Conservation (phyloP, 1,140 invertebrate species). For the Antheraea pernyi region DNA sequence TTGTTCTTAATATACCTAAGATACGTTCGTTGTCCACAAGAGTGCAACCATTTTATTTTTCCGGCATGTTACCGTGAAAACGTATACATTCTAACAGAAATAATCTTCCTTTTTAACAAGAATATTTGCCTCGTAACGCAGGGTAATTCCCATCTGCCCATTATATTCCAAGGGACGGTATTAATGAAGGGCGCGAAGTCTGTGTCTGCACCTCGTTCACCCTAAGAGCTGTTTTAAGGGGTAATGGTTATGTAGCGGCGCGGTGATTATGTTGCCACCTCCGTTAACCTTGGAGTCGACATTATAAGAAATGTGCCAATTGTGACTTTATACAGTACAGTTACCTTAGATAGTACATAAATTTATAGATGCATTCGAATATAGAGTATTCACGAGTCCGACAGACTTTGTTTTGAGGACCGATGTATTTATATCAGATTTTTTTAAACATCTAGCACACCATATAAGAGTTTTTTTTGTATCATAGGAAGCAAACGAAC, state of each 20-base stretch:
- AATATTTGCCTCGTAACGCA: not conserved
- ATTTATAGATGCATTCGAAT: no score
- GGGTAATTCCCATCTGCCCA: not conserved
- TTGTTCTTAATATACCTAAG: no score
- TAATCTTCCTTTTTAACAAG: constrained; percentile 15
- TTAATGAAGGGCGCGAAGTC: not conserved
- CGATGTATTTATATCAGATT: no score
- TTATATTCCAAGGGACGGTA: not conserved
- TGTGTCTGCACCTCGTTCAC: not conserved
- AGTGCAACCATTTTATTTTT: no score
- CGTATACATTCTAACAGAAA: constrained; percentile 48
- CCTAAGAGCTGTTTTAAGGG: not conserved
- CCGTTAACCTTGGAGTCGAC: not conserved
- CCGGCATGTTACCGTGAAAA: constrained; percentile 43
- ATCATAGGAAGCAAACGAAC: no score
- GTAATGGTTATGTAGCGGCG: not conserved
- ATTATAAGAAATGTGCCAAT: not conserved
- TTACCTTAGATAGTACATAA: not conserved
- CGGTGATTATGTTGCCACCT: not conserved
- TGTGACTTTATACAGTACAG: not conserved
- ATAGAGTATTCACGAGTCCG: no score
- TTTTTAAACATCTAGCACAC: no score
- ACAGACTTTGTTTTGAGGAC: no score
- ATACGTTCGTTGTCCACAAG: no score
- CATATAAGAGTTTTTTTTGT: no score